Conservation (phyloP, 30 jellyfish, hydroid and myxozoan species). For the Pelagia noctiluca region DNA sequence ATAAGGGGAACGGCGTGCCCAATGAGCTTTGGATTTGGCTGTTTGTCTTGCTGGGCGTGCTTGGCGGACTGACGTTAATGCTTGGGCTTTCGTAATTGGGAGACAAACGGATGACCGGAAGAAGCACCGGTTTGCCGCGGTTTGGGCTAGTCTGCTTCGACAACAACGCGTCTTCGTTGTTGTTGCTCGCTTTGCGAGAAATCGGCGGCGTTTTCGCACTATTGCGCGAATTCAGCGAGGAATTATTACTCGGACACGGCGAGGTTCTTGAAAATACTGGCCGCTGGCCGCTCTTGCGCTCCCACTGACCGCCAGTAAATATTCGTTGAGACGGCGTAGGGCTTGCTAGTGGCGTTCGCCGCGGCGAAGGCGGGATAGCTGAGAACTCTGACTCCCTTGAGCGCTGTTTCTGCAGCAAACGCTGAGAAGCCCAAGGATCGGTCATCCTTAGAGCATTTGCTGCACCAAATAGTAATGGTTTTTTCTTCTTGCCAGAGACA, state of each 20-base stretch:
- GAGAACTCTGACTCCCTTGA: slow-evolving; percentile 65
- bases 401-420: slow-evolving; percentile 55
- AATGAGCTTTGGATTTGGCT: slow-evolving; percentile 73
- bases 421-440: slow-evolving; percentile 74
- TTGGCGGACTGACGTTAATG: slow-evolving; percentile 86
- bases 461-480: slow-evolving; percentile 68
- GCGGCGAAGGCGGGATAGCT: slow-evolving; percentile 49
- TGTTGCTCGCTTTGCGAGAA: slow-evolving; percentile 38
- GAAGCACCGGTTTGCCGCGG: slow-evolving; percentile 54
- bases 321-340: slow-evolving; percentile 68
- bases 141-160: slow-evolving; percentile 62
- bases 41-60: slow-evolving; percentile 80
- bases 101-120: slow-evolving; percentile 59
- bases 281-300: slow-evolving; percentile 16
- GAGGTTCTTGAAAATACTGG: slow-evolving; percentile 36
- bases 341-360: slow-evolving; percentile 79
- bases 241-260: slow-evolving; percentile 69
- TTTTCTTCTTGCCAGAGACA: slow-evolving; percentile 67
- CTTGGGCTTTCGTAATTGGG: slow-evolving; percentile 79
- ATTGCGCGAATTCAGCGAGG: slow-evolving; percentile 63
- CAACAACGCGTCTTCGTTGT: slow-evolving; percentile 22
- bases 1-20: slow-evolving; percentile 69
- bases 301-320: slow-evolving; percentile 46
- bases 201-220: slow-evolving; percentile 63
- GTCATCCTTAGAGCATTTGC: slow-evolving; percentile 84